phyloP scores from a whole-genome alignment of 2,888 invertebrate genomes.

The Phymatocera aterrima region DNA sequence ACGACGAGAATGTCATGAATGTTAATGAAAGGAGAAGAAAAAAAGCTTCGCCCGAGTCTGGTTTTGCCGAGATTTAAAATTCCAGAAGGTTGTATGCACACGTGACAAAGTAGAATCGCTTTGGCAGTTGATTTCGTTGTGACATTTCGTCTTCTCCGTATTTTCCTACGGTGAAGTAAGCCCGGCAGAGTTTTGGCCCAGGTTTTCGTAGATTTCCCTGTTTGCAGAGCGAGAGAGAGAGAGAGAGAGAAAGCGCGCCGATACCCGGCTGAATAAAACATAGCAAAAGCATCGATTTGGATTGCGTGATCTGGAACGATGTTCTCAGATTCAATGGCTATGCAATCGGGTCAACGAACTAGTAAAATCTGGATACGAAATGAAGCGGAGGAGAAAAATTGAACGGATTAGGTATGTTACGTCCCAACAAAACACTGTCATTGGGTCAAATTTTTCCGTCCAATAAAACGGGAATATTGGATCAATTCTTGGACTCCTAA shows the following conservation, averaged over 20 bases:
- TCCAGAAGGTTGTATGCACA: conserved; percentile 31
- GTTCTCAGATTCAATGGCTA: conserved; percentile 9
- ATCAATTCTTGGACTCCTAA: background rate
- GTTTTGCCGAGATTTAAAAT: conserved; percentile 30
- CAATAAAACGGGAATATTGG: too few relatives aligned
- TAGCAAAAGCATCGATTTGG: conserved; percentile 39
- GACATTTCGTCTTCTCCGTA: conserved; percentile 44
- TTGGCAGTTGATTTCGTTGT: conserved; percentile 39
- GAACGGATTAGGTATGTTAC: background rate
- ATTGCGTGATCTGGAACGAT: conserved; percentile 26
- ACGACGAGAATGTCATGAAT: background rate
- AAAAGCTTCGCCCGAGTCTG: background rate
- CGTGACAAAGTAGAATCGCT: conserved; percentile 42
- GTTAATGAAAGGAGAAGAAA: background rate
- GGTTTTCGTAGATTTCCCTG: conserved; percentile 34
- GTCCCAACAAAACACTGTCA: background rate
- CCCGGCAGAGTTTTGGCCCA: background rate
- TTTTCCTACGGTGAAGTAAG: conserved; percentile 15
- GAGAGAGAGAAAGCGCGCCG: conserved; percentile 14
- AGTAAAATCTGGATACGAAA: background rate
- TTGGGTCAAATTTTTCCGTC: too few relatives aligned
- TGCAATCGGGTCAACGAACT: background rate
- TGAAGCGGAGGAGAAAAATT: background rate
- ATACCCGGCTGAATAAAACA: conserved; percentile 39
- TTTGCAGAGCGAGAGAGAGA: conserved; percentile 27